Percentiles rank a stretch among this genome's conserved stretches.
Evolutionary conservation across 2,113 vertebrate genomes (phyloP).

Genomic region (Chaetops frenatus): DNA sequence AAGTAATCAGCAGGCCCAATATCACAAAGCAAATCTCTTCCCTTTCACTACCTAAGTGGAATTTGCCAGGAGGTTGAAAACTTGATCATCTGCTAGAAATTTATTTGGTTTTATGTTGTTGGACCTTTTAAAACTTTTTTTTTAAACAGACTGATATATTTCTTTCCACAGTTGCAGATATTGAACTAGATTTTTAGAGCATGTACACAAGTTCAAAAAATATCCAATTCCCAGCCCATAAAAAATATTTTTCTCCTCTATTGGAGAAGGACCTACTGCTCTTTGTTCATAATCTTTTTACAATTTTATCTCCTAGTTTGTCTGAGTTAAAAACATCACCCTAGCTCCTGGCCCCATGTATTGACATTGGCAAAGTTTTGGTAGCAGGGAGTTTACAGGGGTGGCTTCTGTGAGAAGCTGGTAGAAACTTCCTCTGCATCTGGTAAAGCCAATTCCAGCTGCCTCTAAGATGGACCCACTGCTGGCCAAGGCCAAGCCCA

Average conservation of each 20-base stretch:
- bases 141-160: neutral
- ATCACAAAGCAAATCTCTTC: neutral
- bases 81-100: neutral
- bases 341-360: neutral
- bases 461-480: fast-evolving
- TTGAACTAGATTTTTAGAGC: neutral
- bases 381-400: neutral
- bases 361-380: neutral
- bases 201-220: neutral
- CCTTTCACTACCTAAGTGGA: neutral
- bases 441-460: neutral
- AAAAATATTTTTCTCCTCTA: neutral
- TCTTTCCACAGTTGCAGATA: neutral
- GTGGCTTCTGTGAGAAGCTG: neutral
- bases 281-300: neutral
- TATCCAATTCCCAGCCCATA: neutral
- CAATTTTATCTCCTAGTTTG: neutral
- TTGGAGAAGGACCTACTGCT: neutral
- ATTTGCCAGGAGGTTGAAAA: neutral
- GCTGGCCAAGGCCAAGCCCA: neutral
- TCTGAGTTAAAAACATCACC: neutral
- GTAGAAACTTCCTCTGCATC: neutral
- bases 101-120: neutral
- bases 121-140: neutral
- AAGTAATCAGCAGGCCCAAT: neutral